A percentile compares a stretch with the other conserved stretches of the same genome.
Conservation (phyloP, 2,113 vertebrate genomes). For the Platysternon megacephalum region DNA sequence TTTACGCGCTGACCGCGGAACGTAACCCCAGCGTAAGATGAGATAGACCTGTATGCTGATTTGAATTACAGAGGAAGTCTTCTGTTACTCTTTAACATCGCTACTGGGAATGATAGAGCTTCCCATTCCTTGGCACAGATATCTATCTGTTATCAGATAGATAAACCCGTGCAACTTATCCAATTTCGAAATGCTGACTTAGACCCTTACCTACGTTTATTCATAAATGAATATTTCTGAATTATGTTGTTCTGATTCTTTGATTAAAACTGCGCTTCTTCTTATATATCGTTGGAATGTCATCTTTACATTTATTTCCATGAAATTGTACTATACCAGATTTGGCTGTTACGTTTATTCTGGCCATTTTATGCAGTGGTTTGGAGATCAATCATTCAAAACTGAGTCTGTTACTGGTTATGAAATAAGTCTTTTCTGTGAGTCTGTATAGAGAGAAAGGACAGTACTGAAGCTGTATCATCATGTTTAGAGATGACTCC, state of each 20-base stretch:
- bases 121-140: not conserved
- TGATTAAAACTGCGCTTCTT: not conserved
- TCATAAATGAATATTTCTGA: conserved; percentile 21
- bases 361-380: conserved; percentile 15
- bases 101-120: not conserved
- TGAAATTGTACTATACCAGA: not conserved
- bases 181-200: not conserved
- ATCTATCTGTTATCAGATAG: not conserved
- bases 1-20: no score
- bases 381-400: conserved; percentile 7
- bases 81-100: not conserved
- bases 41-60: no score
- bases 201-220: not conserved
- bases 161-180: not conserved
- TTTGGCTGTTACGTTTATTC: conserved; percentile 18
- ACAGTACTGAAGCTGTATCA: not conserved
- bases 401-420: not conserved
- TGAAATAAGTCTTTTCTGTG: not conserved
- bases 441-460: not conserved
- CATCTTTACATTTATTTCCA: conserved; percentile 10
- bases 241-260: not conserved
- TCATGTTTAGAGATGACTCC: not conserved
- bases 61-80: not conserved
- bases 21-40: no score
- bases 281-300: conserved; percentile 6